Conservation (phyloP, 2,113 vertebrate genomes). For the Phasianus colchicus region DNA sequence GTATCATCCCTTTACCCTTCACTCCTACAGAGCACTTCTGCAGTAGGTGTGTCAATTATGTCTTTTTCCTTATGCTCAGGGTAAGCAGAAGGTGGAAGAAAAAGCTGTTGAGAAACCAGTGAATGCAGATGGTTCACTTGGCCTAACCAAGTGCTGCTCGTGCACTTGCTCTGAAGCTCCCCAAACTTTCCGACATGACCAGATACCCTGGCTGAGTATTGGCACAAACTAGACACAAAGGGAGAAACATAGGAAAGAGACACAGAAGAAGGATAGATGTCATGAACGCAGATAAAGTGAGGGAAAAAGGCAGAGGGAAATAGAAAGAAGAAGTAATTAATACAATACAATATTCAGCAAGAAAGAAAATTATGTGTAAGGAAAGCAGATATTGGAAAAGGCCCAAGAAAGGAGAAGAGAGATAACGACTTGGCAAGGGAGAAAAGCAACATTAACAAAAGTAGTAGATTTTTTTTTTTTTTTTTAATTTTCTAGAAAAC, state of each 20-base stretch:
- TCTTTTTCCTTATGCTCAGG: background rate
- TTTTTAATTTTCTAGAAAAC: background rate
- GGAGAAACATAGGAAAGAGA: background rate
- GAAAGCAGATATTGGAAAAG: slow-evolving; percentile 30
- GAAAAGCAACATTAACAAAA: slow-evolving; percentile 22
- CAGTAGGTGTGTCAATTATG: background rate
- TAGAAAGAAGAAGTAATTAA: background rate
- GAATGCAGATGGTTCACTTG: background rate
- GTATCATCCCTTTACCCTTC: background rate
- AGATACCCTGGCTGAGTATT: background rate
- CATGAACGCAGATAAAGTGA: background rate
- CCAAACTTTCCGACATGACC: background rate
- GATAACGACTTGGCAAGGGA: slow-evolving; percentile 10
- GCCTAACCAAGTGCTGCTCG: background rate
- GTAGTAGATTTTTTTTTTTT: background rate
- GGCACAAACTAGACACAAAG: background rate
- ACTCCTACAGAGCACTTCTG: background rate
- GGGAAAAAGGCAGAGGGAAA: background rate
- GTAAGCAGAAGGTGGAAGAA: background rate
- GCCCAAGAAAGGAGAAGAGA: slow-evolving; percentile 33
- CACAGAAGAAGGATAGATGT: background rate
- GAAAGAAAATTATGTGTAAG: background rate
- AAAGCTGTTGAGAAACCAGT: background rate
- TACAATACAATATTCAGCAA: background rate
- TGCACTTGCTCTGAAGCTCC: slow-evolving; percentile 8